Conservation (phyloP, 30 jellyfish, hydroid and myxozoan genomes). For the Aurelia sp. region DNA sequence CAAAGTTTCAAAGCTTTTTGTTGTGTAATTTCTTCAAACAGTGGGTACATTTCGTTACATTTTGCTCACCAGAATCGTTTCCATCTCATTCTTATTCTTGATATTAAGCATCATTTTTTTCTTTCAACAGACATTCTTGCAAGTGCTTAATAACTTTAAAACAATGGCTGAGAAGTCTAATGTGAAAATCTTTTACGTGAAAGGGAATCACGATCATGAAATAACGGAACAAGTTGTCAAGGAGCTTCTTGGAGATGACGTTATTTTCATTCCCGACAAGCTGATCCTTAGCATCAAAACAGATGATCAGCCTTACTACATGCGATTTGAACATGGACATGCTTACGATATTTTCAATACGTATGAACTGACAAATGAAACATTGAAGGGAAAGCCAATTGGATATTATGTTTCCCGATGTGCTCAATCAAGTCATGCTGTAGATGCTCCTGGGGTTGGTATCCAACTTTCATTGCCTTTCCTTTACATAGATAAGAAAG, state of each 20-base stretch:
- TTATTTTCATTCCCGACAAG: constrained; percentile 39
- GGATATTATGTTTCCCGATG: constrained; percentile 55
- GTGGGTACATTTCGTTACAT: too few relatives aligned
- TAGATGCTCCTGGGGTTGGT: too few relatives aligned
- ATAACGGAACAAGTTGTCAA: constrained; percentile 23
- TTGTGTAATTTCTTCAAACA: too few relatives aligned
- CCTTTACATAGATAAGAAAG: too few relatives aligned
- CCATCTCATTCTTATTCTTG: too few relatives aligned
- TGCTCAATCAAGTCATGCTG: constrained; percentile 15
- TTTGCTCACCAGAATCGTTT: too few relatives aligned
- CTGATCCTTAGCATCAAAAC: constrained; percentile 13
- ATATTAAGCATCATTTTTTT: too few relatives aligned
- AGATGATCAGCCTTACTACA: constrained; percentile 14
- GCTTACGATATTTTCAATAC: constrained; percentile 48
- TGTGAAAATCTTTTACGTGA: constrained; percentile 47
- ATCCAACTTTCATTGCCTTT: too few relatives aligned
- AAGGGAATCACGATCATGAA: constrained; percentile 69
- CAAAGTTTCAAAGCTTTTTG: too few relatives aligned
- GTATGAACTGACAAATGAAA: constrained; percentile 10
- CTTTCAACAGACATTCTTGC: too few relatives aligned
- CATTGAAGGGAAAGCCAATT: constrained; percentile 41
- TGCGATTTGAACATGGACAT: constrained; percentile 73
- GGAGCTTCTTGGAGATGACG: constrained; percentile 40
- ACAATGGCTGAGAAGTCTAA: constrained; percentile 59
- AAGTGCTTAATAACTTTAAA: background rate